Evolutionary conservation across 2,113 vertebrate species (phyloP).

Genomic region (Sciurus niger): DNA sequence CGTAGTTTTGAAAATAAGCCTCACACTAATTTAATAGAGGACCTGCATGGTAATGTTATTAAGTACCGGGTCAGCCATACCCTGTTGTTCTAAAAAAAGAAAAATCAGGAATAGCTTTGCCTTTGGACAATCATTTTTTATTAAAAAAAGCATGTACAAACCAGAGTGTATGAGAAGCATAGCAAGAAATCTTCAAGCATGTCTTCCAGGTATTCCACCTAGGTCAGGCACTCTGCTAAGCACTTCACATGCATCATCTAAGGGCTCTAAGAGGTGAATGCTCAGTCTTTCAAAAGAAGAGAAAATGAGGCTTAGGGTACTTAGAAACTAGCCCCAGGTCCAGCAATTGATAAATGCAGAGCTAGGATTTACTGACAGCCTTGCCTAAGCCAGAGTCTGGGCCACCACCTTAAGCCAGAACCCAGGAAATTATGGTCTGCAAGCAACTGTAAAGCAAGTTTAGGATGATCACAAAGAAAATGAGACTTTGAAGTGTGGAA

Average conservation of each 20-base stretch:
- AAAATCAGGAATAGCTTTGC: not conserved
- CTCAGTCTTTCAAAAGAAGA: not conserved
- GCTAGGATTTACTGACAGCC: not conserved
- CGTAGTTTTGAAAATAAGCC: not conserved
- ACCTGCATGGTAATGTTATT: not conserved
- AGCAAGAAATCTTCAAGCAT: not conserved
- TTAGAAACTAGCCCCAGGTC: not conserved
- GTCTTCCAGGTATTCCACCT: not conserved
- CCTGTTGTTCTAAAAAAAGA: not conserved
- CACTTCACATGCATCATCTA: rapidly evolving
- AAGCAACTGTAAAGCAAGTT: not conserved
- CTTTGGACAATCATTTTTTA: not conserved
- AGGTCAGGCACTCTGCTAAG: not conserved
- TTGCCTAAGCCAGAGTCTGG: not conserved
- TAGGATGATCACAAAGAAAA: not conserved
- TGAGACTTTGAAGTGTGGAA: not conserved
- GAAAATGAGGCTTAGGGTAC: not conserved
- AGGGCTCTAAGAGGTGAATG: not conserved
- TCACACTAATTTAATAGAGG: not conserved
- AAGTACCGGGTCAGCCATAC: not conserved
- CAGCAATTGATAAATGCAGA: not conserved
- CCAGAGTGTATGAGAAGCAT: not conserved
- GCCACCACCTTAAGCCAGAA: not conserved
- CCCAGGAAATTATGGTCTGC: not conserved
- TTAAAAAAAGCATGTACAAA: not conserved